A percentile compares a stretch with the other conserved stretches of the same genome.
phyloP scores from a whole-genome alignment of 2,888 invertebrate species.

The Cybosia mesomella region DNA sequence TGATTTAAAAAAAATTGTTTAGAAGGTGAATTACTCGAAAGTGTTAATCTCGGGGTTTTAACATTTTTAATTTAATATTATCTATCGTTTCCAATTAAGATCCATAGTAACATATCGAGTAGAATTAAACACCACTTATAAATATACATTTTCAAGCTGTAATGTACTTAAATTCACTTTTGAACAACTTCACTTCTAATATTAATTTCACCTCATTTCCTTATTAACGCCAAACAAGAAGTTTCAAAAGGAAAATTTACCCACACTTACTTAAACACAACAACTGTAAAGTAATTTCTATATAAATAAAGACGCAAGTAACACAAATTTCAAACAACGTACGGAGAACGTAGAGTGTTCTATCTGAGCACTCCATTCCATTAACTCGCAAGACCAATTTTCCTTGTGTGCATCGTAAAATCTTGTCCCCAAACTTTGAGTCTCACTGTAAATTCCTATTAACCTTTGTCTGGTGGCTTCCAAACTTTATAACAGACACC shows the following conservation, averaged over 20 bases:
- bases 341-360: background rate
- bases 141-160: background rate
- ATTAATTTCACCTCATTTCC: conserved; percentile 16
- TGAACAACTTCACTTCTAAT: background rate
- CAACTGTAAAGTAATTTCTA: conserved; percentile 4
- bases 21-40: no score
- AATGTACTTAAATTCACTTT: background rate
- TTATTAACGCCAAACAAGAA: conserved; percentile 4
- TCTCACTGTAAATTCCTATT: no score
- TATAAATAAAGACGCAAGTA: conserved; percentile 14
- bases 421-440: no score
- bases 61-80: no score
- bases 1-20: no score
- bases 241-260: conserved; percentile 10
- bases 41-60: no score
- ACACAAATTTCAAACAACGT: background rate
- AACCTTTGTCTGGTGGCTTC: no score
- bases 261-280: conserved; percentile 11
- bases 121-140: background rate
- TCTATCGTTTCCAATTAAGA: no score
- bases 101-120: no score
- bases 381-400: conserved; percentile 28
- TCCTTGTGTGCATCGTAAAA: no score
- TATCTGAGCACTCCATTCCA: conserved; percentile 26
- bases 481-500: no score